Evolutionary conservation across 1,140 invertebrate species (phyloP).

Genomic region (Anastrepha ludens): DNA sequence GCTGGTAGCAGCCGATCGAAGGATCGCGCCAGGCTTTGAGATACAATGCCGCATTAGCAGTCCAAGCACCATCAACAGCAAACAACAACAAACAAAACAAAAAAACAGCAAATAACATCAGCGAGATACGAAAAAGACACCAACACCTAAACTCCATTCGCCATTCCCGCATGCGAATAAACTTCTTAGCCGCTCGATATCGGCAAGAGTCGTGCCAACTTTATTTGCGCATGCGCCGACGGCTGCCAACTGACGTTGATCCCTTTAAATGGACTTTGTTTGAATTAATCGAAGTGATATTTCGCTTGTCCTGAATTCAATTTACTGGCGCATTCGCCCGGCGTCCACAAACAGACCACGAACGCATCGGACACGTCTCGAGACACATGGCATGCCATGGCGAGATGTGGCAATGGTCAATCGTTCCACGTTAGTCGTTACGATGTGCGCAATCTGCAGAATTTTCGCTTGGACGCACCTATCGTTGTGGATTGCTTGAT

Average conservation of each 20-base stretch:
- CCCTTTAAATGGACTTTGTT: slow-evolving; percentile 60
- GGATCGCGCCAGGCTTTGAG: slow-evolving; percentile 27
- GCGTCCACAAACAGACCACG: slow-evolving; percentile 28
- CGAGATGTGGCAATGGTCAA: neutral
- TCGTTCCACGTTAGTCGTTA: neutral
- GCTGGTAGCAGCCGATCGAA: neutral
- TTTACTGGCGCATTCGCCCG: slow-evolving; percentile 49
- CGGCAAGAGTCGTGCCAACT: slow-evolving; percentile 42
- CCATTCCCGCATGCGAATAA: neutral
- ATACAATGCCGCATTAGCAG: slow-evolving; percentile 1
- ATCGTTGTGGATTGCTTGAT: slow-evolving; percentile 56
- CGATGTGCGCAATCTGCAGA: neutral
- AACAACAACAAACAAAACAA: neutral
- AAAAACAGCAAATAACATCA: neutral
- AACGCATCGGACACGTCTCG: neutral
- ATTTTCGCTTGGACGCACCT: slow-evolving; percentile 41
- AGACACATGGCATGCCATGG: neutral
- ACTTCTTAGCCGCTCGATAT: neutral
- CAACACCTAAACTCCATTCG: slow-evolving; percentile 45
- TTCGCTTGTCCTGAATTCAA: slow-evolving; percentile 60
- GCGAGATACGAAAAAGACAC: slow-evolving; percentile 7
- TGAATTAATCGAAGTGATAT: slow-evolving; percentile 61
- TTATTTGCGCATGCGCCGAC: slow-evolving; percentile 52
- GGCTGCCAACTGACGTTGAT: slow-evolving; percentile 58
- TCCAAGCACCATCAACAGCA: too few relatives aligned